Evolutionary conservation across 2,888 invertebrate genomes (phyloP).

Genomic region (Polyommatus iphigenia): DNA sequence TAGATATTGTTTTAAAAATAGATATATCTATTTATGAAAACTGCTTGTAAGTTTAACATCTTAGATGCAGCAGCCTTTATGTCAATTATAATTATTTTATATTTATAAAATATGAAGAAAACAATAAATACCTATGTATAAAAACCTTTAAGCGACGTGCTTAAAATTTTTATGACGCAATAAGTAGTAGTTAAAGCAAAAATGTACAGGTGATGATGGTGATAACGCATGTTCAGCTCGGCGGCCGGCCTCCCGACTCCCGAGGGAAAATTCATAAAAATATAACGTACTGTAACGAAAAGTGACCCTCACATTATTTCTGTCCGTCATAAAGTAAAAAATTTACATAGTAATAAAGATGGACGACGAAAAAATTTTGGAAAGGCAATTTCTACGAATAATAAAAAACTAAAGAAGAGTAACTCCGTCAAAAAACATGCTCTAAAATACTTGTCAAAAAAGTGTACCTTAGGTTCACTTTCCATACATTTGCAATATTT

Average conservation of each 20-base stretch:
- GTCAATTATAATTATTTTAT: too few species aligned
- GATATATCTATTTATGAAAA: background rate
- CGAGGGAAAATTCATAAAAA: slow-evolving; percentile 4
- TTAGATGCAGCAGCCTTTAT: too few species aligned
- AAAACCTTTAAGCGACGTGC: background rate
- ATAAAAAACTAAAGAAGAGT: too few species aligned
- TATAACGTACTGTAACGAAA: background rate
- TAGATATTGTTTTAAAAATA: too few species aligned
- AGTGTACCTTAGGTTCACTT: too few species aligned
- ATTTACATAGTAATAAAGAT: slow-evolving; percentile 30
- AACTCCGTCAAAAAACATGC: too few species aligned
- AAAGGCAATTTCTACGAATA: slow-evolving; percentile 17
- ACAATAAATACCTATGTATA: slow-evolving; percentile 2
- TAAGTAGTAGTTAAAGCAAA: background rate
- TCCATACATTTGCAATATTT: too few species aligned
- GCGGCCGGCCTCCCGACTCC: background rate
- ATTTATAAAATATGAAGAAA: background rate
- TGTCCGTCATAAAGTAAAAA: slow-evolving; percentile 7
- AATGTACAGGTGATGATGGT: slow-evolving; percentile 3
- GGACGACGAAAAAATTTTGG: background rate
- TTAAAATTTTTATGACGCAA: background rate
- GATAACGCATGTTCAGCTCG: background rate
- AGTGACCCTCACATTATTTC: background rate
- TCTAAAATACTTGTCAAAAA: too few species aligned
- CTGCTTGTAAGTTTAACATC: background rate